Evolutionary conservation across 1,140 invertebrate genomes (phyloP).

Genomic region (Acromyrmex echinatior): DNA sequence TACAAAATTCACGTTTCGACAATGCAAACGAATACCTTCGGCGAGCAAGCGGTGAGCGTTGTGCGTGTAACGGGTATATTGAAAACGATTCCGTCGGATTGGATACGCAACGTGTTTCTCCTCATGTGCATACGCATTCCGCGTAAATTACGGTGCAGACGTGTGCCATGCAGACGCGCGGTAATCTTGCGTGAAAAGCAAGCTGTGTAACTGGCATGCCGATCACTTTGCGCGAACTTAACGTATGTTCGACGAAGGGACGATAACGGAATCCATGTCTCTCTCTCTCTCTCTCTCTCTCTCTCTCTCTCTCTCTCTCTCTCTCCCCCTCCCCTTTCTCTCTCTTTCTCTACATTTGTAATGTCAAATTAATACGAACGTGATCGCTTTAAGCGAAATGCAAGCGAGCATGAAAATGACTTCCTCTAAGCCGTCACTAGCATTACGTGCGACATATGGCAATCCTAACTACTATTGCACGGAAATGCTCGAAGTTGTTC

Average conservation of each 20-base stretch:
- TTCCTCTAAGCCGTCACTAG: slow-evolving; percentile 11
- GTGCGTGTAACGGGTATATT: background rate
- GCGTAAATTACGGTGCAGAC: slow-evolving; percentile 21
- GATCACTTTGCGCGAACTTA: background rate
- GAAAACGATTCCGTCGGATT: slow-evolving; percentile 26
- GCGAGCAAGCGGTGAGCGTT: background rate
- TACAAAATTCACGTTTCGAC: background rate
- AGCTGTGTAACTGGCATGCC: slow-evolving; percentile 13
- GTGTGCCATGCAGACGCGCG: background rate
- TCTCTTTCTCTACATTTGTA: background rate
- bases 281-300: background rate
- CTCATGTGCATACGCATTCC: slow-evolving; percentile 3
- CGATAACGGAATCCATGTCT: slow-evolving; percentile 27
- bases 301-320: background rate
- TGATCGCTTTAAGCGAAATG: slow-evolving; percentile 8
- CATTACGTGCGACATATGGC: slow-evolving; percentile 6
- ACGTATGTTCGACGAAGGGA: background rate
- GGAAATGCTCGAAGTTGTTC: background rate
- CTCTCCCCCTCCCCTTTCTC: background rate
- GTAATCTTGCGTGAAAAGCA: slow-evolving; percentile 18
- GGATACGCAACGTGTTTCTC: slow-evolving; percentile 7
- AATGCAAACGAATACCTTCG: background rate
- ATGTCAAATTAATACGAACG: slow-evolving; percentile 35
- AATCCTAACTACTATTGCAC: background rate
- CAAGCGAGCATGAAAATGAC: background rate